Evolutionary conservation across 2,113 vertebrate species (phyloP), one percentile per base, ranked within the genome.

Genomic region (Loxodonta africana): DNA sequence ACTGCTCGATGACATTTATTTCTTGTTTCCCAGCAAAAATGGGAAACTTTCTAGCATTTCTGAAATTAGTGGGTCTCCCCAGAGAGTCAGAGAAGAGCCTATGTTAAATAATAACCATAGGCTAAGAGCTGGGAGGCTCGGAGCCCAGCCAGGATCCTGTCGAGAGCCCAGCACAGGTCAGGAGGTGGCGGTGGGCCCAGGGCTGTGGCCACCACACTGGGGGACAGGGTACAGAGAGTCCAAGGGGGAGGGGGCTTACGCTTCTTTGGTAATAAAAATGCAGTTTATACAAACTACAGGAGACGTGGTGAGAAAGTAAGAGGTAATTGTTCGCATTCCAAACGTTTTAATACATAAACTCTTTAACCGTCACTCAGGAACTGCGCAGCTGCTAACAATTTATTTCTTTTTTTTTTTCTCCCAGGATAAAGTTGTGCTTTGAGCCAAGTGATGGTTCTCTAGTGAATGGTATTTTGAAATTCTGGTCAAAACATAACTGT

Each of bases 311-410:
- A 99, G 99, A 99, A 99, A 99, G 97, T 99, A 98, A 99, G 99
- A 99, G 98, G 98, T 99, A 99, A 99, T 98, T 99, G 99, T 99
- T 99, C 98, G 96, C 99, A 99, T 99, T 99, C 99, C 99, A 99
- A 99, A 99, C 97, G 98, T 99, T 99, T 99, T 99, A 98, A 99
- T 99, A 99, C 96, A 99, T 99, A 99, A 99, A 99, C 99, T 99
- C 97, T 98, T 89, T 98, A 98, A 99, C 98, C 97, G 98, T 99
- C 53, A 93, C 97, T 98, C 98, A 97, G 98, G 99, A 99, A 99
- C 97, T 98, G 98, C 57, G 97, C 99, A 99, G 99, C 99, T 99
- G 99, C 98, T 99, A 99, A 99, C 99, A 99, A 99, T 99, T 99
- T 99, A 96, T 99, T 97, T 71, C 41, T 90, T 73, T 60, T 37